Conservation (phyloP, 2,113 vertebrate genomes). For the Atractosteus spatula region DNA sequence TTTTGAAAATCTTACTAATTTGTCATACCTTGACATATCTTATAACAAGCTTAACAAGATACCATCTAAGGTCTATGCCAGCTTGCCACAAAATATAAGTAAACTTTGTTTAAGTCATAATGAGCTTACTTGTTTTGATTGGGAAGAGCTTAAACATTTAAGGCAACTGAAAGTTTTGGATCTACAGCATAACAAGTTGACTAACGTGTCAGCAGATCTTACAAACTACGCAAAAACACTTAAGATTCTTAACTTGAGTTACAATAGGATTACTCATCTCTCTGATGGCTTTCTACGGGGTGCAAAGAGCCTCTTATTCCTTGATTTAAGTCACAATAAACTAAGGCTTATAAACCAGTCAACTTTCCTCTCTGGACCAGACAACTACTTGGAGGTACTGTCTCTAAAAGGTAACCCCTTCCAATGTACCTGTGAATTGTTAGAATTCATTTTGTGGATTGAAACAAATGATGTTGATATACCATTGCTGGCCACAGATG, state of each 20-base stretch:
- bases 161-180: constrained; percentile 51
- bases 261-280: constrained; percentile 62
- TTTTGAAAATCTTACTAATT: constrained; percentile 57
- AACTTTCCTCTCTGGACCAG: constrained; percentile 36
- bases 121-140: constrained; percentile 46
- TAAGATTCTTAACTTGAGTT: constrained; percentile 56
- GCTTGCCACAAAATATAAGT: constrained; percentile 51
- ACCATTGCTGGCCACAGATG: constrained; percentile 49
- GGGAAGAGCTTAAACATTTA: constrained; percentile 49
- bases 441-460: constrained; percentile 66
- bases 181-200: constrained; percentile 60
- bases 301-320: constrained; percentile 39
- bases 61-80: constrained; percentile 38
- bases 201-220: constrained; percentile 39
- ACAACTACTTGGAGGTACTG: constrained; percentile 43
- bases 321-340: constrained; percentile 63
- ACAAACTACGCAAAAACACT: constrained; percentile 46
- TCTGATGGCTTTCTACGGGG: constrained; percentile 43
- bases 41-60: constrained; percentile 53
- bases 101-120: constrained; percentile 53
- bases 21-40: constrained; percentile 68
- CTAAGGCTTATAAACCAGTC: constrained; percentile 59
- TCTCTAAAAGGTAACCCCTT: constrained; percentile 66
- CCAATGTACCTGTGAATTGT: constrained; percentile 63
- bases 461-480: constrained; percentile 48